phyloP scores from a whole-genome alignment of 1,140 invertebrate genomes.

The Halictus rubicundus region DNA sequence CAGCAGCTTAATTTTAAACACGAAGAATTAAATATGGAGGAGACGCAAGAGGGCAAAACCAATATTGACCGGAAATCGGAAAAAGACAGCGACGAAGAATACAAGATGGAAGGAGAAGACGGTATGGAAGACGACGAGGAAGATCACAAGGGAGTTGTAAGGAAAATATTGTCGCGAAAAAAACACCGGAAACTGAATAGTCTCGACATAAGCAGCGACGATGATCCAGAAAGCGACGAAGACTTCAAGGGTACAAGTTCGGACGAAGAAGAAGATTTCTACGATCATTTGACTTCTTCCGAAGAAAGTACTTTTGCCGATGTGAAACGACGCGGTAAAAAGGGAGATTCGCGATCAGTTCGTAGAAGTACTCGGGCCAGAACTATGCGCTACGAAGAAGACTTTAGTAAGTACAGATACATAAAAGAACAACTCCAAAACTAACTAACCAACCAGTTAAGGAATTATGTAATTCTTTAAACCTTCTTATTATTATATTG shows the following conservation, averaged over 20 bases:
- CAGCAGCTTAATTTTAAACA: conserved; percentile 51
- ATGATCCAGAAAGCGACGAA: conserved; percentile 90
- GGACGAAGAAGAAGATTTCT: conserved; percentile 84
- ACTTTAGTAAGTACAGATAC: conserved; percentile 81
- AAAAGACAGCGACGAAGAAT: conserved; percentile 76
- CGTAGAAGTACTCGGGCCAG: conserved; percentile 83
- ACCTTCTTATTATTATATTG: too few relatives aligned
- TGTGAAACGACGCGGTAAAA: conserved; percentile 73
- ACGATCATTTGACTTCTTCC: conserved; percentile 81
- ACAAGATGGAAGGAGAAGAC: conserved; percentile 81
- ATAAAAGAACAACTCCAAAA: too few relatives aligned
- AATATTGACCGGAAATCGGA: conserved; percentile 71
- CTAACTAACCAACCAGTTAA: background rate
- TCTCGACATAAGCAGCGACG: conserved; percentile 90
- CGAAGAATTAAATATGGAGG: conserved; percentile 66
- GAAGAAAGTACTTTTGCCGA: conserved; percentile 82
- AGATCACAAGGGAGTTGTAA: conserved; percentile 67
- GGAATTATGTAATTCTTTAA: conserved; percentile 3
- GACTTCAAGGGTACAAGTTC: conserved; percentile 89
- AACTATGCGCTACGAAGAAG: conserved; percentile 82
- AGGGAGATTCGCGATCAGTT: conserved; percentile 75
- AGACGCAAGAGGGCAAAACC: conserved; percentile 63
- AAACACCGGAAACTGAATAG: conserved; percentile 89
- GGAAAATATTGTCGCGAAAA: conserved; percentile 80
- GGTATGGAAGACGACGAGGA: conserved; percentile 74